Percentiles rank a stretch among this genome's conserved stretches.
Evolutionary conservation across 2,888 invertebrate genomes (phyloP).

Genomic region (Leptinotarsa tumamoca): DNA sequence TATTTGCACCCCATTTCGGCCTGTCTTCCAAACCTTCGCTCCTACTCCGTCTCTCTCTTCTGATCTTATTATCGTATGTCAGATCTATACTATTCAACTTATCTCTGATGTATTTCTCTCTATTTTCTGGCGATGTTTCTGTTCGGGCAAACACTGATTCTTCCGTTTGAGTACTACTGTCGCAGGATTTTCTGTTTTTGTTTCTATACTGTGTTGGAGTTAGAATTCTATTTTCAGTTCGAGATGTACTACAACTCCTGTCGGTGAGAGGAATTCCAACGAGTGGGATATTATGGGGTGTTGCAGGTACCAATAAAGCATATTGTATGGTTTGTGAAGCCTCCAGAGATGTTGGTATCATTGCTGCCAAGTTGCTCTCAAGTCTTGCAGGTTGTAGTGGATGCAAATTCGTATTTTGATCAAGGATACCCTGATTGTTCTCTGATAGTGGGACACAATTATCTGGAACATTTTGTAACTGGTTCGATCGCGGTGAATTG

Average conservation of each 20-base stretch:
- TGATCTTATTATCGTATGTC: conserved; percentile 67
- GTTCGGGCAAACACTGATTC: conserved; percentile 43
- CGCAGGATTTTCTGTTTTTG: conserved; percentile 69
- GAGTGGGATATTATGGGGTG: conserved; percentile 56
- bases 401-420: conserved; percentile 19
- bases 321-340: conserved; percentile 70
- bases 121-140: conserved; percentile 60
- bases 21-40: conserved; percentile 74
- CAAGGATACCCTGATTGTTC: conserved; percentile 16
- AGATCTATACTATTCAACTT: conserved; percentile 69
- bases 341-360: conserved; percentile 65
- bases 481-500: conserved; percentile 38
- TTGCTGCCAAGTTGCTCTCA: conserved; percentile 62
- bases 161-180: conserved; percentile 80
- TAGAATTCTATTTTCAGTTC: conserved; percentile 69
- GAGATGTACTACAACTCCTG: conserved; percentile 50
- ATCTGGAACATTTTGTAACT: conserved; percentile 16
- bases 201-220: conserved; percentile 71
- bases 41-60: conserved; percentile 70
- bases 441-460: conserved; percentile 24
- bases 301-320: conserved; percentile 71
- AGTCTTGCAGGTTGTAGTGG: conserved; percentile 46
- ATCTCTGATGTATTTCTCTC: conserved; percentile 58
- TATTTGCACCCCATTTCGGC: conserved; percentile 81
- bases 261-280: conserved; percentile 54